These are phyloP conservation scores for Morus bassanus DNA, from an alignment of 2,797 vertebrate species.

Conservation along the genomic window DNA sequence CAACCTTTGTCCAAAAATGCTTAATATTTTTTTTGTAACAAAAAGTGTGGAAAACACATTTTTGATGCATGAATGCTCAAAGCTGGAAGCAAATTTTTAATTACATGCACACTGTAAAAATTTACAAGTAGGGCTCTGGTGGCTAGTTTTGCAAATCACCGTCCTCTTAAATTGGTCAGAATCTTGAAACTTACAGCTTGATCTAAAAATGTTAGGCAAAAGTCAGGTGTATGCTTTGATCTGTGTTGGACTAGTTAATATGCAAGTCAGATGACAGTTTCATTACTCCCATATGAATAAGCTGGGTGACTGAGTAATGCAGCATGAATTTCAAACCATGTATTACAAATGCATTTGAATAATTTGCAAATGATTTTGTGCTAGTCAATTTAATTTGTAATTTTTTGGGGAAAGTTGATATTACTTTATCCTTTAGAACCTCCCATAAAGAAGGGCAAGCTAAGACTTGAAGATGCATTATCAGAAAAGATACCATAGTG, in stretches of 20 bases:
- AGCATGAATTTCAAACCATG: conserved; percentile 3
- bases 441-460: neutral
- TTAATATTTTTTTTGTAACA: neutral
- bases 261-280: conserved; percentile 11
- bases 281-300: neutral
- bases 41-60: neutral
- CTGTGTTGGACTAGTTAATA: conserved; percentile 1
- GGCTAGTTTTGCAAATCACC: conserved; percentile 16
- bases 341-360: conserved; percentile 51
- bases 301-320: conserved; percentile 23
- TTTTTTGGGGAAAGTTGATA: conserved; percentile 9
- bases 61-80: conserved; percentile 4
- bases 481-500: neutral
- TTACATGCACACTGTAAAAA: neutral
- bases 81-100: conserved; percentile 27
- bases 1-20: neutral
- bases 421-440: neutral
- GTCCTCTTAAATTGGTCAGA: neutral
- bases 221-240: conserved; percentile 9
- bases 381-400: conserved; percentile 36
- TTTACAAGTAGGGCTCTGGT: neutral
- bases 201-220: neutral
- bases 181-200: neutral
- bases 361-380: conserved; percentile 31
- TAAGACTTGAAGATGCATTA: neutral